A percentile compares a stretch with the other conserved stretches of the same genome.
Evolutionary conservation across 1,140 invertebrate species (phyloP).

Genomic region (Meloidogyne exigua): DNA sequence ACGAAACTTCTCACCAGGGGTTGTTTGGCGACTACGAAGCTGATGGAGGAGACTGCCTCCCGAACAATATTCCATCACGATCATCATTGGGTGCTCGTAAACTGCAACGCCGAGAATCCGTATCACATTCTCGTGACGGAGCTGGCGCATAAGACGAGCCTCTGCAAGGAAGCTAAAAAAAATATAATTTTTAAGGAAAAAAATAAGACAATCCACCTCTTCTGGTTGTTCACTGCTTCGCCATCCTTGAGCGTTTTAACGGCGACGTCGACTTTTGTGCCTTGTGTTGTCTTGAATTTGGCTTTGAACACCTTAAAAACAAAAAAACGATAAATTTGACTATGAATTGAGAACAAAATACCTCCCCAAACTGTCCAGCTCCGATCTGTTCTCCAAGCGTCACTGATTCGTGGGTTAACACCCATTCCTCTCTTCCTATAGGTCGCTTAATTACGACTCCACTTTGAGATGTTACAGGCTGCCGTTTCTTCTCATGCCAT

Average conservation of each 20-base stretch:
- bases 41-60: constrained; percentile 27
- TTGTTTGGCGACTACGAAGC: neutral
- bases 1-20: constrained; percentile 15
- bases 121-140: constrained; percentile 41
- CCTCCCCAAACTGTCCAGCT: neutral
- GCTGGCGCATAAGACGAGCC: constrained; percentile 41
- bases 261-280: neutral
- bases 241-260: neutral
- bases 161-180: constrained; percentile 43
- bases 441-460: neutral
- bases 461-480: neutral
- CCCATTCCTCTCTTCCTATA: neutral
- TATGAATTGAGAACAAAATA: neutral
- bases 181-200: neutral
- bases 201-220: neutral
- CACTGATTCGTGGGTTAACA: neutral
- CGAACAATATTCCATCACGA: constrained; percentile 39
- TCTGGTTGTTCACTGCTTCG: neutral
- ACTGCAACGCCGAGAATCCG: constrained; percentile 44
- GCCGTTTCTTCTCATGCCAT: neutral
- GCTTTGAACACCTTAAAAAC: neutral
- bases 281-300: neutral
- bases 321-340: neutral
- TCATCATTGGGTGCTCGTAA: constrained; percentile 38
- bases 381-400: neutral